phyloP scores from a whole-genome alignment of 2,888 invertebrate genomes.

The Campoplex nolae region DNA sequence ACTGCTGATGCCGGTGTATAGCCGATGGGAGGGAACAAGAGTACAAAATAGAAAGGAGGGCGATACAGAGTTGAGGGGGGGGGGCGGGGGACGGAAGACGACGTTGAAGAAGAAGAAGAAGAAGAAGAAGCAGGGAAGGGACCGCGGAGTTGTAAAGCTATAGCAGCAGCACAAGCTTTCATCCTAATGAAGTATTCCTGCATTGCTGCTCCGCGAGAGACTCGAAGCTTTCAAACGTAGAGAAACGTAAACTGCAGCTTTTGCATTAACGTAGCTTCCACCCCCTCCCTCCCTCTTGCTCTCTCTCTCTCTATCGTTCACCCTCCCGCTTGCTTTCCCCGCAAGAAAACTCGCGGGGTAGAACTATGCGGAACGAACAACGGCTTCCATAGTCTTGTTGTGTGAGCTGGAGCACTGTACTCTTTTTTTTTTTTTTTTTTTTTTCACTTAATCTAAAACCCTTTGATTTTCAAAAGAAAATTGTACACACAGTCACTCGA shows the following conservation, averaged over 20 bases:
- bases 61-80: conserved; percentile 50
- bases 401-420: conserved; percentile 40
- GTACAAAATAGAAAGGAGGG: conserved; percentile 52
- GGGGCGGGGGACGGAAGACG: conserved; percentile 37
- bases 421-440: background rate
- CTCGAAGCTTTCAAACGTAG: conserved; percentile 71
- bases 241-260: conserved; percentile 75
- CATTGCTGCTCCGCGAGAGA: conserved; percentile 46
- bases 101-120: conserved; percentile 37
- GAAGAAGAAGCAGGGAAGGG: conserved; percentile 56
- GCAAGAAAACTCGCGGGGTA: conserved; percentile 24
- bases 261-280: conserved; percentile 61
- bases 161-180: conserved; percentile 78
- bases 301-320: background rate
- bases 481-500: conserved; percentile 40
- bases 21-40: conserved; percentile 59
- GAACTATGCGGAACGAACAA: conserved; percentile 61
- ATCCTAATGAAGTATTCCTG: conserved; percentile 82
- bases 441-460: conserved; percentile 38
- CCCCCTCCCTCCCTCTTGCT: conserved; percentile 32
- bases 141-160: conserved; percentile 69
- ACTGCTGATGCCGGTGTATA: conserved; percentile 14
- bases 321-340: background rate
- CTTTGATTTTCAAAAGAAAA: conserved; percentile 54
- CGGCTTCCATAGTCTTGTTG: conserved; percentile 52